Conservation (phyloP, 1,140 invertebrate species). For the Papilio glaucus region DNA sequence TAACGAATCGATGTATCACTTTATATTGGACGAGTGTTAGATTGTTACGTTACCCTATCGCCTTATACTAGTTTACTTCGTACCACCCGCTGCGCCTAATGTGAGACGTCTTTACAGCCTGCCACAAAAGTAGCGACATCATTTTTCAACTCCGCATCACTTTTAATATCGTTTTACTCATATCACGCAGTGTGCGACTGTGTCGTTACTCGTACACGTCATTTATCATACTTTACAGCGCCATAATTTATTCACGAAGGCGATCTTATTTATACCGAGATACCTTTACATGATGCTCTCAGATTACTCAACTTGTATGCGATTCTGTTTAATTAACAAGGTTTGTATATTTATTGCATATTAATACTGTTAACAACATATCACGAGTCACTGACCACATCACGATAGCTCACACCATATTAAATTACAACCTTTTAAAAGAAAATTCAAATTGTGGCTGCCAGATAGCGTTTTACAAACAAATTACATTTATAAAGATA, state of each 20-base stretch:
- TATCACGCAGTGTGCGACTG: slow-evolving; percentile 48
- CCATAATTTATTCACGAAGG: slow-evolving; percentile 80
- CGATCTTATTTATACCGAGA: slow-evolving; percentile 68
- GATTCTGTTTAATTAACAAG: slow-evolving; percentile 67
- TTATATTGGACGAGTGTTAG: slow-evolving; percentile 66
- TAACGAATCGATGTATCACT: slow-evolving; percentile 59
- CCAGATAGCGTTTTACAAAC: too few relatives aligned
- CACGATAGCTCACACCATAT: slow-evolving; percentile 33
- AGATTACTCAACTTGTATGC: slow-evolving; percentile 76
- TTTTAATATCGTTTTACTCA: slow-evolving; percentile 55
- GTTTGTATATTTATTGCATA: slow-evolving; percentile 68
- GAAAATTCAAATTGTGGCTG: too few relatives aligned
- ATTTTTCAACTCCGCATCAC: slow-evolving; percentile 50
- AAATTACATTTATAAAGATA: too few relatives aligned
- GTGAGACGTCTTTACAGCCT: slow-evolving; percentile 66
- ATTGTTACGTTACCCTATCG: slow-evolving; percentile 76
- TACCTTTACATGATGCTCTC: slow-evolving; percentile 76
- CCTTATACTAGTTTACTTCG: slow-evolving; percentile 73
- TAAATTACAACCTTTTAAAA: too few relatives aligned
- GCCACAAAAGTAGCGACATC: slow-evolving; percentile 59
- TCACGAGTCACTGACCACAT: slow-evolving; percentile 71
- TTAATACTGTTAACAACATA: slow-evolving; percentile 78
- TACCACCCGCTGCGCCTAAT: slow-evolving; percentile 76
- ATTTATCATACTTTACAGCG: slow-evolving; percentile 82
- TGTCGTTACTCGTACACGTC: slow-evolving; percentile 67